Evolutionary conservation across 2,888 invertebrate species (phyloP).

Genomic region (Eupelmus urozonus): DNA sequence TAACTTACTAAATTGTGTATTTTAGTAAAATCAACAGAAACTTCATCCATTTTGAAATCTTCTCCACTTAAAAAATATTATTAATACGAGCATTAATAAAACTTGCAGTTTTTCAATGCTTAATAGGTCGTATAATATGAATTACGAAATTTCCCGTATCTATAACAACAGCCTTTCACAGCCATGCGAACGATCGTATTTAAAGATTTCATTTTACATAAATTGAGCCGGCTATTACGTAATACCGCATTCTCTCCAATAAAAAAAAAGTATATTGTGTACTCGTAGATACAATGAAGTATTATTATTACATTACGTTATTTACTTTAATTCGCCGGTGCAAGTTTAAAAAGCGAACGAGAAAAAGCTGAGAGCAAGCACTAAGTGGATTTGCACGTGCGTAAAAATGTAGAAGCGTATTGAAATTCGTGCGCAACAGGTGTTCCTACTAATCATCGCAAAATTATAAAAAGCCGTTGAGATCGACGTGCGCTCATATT

Average conservation of each 20-base stretch:
- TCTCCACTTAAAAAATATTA: slow-evolving; percentile 6
- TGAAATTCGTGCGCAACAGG: slow-evolving; percentile 58
- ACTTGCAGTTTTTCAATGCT: slow-evolving; percentile 34
- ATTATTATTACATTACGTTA: slow-evolving; percentile 4
- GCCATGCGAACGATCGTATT: slow-evolving; percentile 56
- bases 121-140: slow-evolving; percentile 52
- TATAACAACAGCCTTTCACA: slow-evolving; percentile 58
- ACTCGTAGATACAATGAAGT: slow-evolving; percentile 9
- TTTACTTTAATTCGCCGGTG: slow-evolving; percentile 31
- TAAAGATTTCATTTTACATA: slow-evolving; percentile 59
- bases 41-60: background rate
- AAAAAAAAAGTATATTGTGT: slow-evolving; percentile 17
- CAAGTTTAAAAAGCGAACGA: background rate
- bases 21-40: no score
- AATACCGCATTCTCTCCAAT: slow-evolving; percentile 32
- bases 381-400: slow-evolving; percentile 40
- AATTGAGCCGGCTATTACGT: slow-evolving; percentile 50
- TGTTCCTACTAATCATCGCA: slow-evolving; percentile 56
- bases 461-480: slow-evolving; percentile 56
- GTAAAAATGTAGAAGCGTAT: slow-evolving; percentile 47
- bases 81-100: slow-evolving; percentile 36
- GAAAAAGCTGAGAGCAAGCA: slow-evolving; percentile 2
- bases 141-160: slow-evolving; percentile 52
- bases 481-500: slow-evolving; percentile 47
- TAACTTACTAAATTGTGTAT: no score